Evolutionary conservation across 2,888 invertebrate species (phyloP).

Genomic region (Orthosia gracilis): DNA sequence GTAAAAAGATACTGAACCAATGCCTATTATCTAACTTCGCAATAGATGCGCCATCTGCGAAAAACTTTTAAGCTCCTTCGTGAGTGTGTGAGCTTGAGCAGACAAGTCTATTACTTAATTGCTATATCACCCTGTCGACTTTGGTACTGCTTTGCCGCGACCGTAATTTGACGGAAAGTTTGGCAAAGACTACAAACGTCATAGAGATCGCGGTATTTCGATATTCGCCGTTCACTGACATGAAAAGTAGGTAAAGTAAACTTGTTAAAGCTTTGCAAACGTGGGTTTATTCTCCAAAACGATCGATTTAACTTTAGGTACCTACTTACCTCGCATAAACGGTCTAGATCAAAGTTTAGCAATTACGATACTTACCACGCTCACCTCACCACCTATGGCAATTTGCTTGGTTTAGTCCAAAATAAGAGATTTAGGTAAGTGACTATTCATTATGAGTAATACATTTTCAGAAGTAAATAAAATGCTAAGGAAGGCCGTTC

Average conservation of each 20-base stretch:
- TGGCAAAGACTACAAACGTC: constrained; percentile 35
- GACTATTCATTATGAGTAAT: constrained; percentile 53
- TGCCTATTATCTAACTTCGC: background rate
- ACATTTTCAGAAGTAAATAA: constrained; percentile 58
- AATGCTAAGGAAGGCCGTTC: constrained; percentile 47
- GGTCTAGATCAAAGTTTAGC: constrained; percentile 77
- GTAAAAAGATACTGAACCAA: background rate
- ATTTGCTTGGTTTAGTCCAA: constrained; percentile 19
- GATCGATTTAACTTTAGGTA: constrained; percentile 76
- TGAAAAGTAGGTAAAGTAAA: constrained; percentile 73
- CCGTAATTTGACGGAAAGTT: constrained; percentile 39
- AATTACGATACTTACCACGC: constrained; percentile 71
- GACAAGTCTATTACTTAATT: constrained; percentile 40
- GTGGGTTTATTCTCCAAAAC: constrained; percentile 58
- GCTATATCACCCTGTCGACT: constrained; percentile 40
- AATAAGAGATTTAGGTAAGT: constrained; percentile 31
- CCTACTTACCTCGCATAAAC: constrained; percentile 45
- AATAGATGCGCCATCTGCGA: constrained; percentile 12
- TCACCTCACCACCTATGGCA: constrained; percentile 19
- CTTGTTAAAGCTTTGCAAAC: constrained; percentile 76
- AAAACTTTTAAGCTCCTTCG: constrained; percentile 29
- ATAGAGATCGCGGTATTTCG: constrained; percentile 42
- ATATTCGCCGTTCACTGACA: constrained; percentile 42
- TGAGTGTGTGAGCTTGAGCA: constrained; percentile 24
- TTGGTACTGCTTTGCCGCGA: constrained; percentile 40